Conservation (phyloP, 2,888 invertebrate species). For the Nysson spinosus region DNA sequence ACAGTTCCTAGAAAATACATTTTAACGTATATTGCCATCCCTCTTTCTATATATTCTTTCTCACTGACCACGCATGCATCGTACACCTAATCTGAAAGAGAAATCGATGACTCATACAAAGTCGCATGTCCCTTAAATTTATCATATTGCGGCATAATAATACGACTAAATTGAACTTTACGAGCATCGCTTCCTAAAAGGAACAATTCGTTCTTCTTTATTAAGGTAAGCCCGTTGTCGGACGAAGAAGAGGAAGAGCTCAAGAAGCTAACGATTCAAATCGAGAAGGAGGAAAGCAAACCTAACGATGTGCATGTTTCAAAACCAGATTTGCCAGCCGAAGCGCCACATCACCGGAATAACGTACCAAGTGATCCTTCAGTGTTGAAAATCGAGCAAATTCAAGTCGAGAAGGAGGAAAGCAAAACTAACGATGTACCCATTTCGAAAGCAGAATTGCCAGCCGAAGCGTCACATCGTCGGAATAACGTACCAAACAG, state of each 20-base stretch:
- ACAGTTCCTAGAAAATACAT: slow-evolving; percentile 17
- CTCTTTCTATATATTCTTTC: slow-evolving; percentile 20
- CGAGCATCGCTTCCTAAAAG: not conserved
- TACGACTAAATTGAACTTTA: slow-evolving; percentile 9
- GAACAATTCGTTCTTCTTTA: slow-evolving; percentile 10
- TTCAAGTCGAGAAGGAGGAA: slow-evolving; percentile 59
- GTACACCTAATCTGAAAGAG: slow-evolving; percentile 25
- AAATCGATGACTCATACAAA: slow-evolving; percentile 34
- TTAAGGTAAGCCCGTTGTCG: slow-evolving; percentile 55
- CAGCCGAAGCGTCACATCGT: slow-evolving; percentile 18
- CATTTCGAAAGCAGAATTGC: slow-evolving; percentile 32
- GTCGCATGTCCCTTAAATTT: slow-evolving; percentile 13
- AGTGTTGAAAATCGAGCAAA: slow-evolving; percentile 1
- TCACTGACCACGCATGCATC: slow-evolving; percentile 6
- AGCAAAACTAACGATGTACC: slow-evolving; percentile 60
- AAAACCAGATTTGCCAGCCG: slow-evolving; percentile 14
- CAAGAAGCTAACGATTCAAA: slow-evolving; percentile 55
- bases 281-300: slow-evolving; percentile 57
- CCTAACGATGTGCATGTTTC: slow-evolving; percentile 60
- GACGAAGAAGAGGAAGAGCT: slow-evolving; percentile 54
- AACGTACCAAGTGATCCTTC: not conserved
- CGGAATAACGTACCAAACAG: not conserved
- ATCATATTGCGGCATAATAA: slow-evolving; percentile 14
- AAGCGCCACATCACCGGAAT: not conserved
- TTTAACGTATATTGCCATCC: slow-evolving; percentile 17